Conservation (phyloP, 2,113 vertebrate genomes). For the Bambusicola thoracicus region DNA sequence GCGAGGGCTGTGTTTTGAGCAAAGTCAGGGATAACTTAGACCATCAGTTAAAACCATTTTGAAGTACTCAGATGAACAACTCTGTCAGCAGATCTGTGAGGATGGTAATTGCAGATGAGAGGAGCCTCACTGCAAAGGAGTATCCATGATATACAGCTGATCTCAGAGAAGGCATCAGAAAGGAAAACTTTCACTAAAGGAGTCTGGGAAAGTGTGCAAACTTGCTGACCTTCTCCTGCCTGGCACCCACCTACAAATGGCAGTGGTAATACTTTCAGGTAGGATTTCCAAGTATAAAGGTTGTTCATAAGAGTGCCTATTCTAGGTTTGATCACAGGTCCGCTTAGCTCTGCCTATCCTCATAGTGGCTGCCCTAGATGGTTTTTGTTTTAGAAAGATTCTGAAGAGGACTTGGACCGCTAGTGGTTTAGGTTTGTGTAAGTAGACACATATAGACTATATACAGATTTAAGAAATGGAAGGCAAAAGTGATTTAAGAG, state of each 20-base stretch:
- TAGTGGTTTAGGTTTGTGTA: background rate
- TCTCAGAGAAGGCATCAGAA: background rate
- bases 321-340: background rate
- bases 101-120: background rate
- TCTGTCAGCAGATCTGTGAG: constrained; percentile 19
- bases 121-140: background rate
- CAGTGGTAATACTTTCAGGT: background rate
- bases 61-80: background rate
- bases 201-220: background rate
- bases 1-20: background rate
- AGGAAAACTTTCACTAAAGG: background rate
- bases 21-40: background rate
- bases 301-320: background rate
- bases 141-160: background rate
- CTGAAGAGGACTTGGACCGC: background rate
- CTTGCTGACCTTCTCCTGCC: constrained; percentile 15
- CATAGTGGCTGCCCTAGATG: background rate
- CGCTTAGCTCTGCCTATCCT: background rate
- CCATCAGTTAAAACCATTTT: background rate
- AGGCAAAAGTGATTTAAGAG: background rate
- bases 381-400: background rate
- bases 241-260: background rate
- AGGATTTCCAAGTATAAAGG: background rate
- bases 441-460: background rate
- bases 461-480: background rate